Base-by-base conservation (phyloP, 2,888 invertebrate genomes). In the Girardia tigrina region DNA sequence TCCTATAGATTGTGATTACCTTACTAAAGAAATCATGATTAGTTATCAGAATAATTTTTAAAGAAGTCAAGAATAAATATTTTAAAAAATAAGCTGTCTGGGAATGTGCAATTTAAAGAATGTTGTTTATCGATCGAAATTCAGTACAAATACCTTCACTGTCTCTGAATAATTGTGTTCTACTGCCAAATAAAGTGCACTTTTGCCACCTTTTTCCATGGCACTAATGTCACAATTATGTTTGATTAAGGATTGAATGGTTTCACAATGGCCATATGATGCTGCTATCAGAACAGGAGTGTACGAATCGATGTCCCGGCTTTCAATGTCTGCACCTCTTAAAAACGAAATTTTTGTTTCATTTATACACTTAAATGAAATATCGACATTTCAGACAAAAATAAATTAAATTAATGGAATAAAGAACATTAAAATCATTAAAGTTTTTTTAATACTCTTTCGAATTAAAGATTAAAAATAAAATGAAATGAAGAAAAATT, bases 271-370 rank as follows among this genome's bases (percentile, higher is more conserved):
- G 27, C 85, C 85, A 26, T 82, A 80, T 12, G 80, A 80, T 23
- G 84, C 83, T n/a, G 85, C 85, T 77, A 85, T 79, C 77, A 85
- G 78, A 29, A 85, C 80, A 0, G 85, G 84, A 0, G 84, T 85
- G 80, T 82, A 85, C 78, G 83, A 83, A 78, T 85, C 83, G 76
- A 82, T 83, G 79, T 84, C 84, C 6, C 79, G 78, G 20, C 80
- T 78, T 76, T 85, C 84, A 42, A 85, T 80, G 26, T 80, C 79
- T 8, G 85, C 84, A 1, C 83, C 83, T 70, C 84, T 83, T 78
- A 28, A 77, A 74, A 73, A 75, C 16, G 77, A 56, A 27, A 70
- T 74, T 26, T 73, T 72, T 42, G 12, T 23, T 36, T 72, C 20
- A n/a, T n/a, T n/a, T n/a, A n/a, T n/a, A n/a, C n/a, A n/a, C n/a